A percentile compares a stretch with the other conserved stretches of the same genome.
Conservation (phyloP, 2,797 vertebrate genomes). For the Coregonus suidteri region DNA sequence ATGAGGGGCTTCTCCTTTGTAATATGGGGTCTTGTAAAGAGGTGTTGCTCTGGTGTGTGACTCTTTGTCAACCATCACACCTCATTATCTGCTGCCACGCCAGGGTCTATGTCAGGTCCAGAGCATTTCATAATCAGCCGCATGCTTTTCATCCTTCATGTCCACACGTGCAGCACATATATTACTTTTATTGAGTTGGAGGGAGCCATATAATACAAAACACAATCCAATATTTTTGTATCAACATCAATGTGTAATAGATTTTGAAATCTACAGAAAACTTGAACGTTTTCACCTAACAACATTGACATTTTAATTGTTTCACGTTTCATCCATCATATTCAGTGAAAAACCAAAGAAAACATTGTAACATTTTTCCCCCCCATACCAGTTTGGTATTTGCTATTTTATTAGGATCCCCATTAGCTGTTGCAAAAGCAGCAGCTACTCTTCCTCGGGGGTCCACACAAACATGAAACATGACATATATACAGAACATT, state of each 20-base stretch:
- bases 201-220: background rate
- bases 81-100: slow-evolving; percentile 54
- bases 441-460: no score
- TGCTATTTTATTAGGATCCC: background rate
- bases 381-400: background rate
- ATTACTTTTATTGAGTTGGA: background rate
- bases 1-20: slow-evolving; percentile 4
- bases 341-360: background rate
- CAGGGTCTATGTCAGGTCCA: slow-evolving; percentile 26
- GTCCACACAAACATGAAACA: no score
- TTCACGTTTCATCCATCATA: background rate
- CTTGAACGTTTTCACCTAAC: background rate
- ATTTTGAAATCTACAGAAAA: background rate
- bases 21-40: slow-evolving; percentile 32
- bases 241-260: background rate
- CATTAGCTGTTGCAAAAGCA: no score
- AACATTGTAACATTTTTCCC: no score
- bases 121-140: slow-evolving; percentile 45
- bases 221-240: background rate
- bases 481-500: no score
- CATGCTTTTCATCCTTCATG: slow-evolving; percentile 55
- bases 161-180: slow-evolving; percentile 20
- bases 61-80: slow-evolving; percentile 52
- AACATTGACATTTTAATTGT: background rate
- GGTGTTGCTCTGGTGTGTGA: slow-evolving; percentile 47